Evolutionary conservation across 2,888 invertebrate genomes (phyloP).

Genomic region (Philereme transversata): DNA sequence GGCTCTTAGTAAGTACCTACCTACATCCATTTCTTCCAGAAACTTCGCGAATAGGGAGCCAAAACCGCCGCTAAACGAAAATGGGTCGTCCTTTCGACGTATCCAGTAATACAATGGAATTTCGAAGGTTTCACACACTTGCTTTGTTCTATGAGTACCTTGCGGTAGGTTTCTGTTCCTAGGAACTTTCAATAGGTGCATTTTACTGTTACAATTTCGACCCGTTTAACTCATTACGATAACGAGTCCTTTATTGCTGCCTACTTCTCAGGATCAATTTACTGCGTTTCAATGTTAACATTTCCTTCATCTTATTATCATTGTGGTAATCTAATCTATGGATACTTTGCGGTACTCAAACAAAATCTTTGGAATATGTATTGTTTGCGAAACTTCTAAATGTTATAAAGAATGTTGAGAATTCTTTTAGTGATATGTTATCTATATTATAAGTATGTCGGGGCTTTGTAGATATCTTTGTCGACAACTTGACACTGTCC

Average conservation of each 20-base stretch:
- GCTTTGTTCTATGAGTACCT: conserved; percentile 23
- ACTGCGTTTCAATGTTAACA: conserved; percentile 43
- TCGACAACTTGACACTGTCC: conserved; percentile 74
- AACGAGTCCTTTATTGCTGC: conserved; percentile 36
- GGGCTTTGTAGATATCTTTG: conserved; percentile 62
- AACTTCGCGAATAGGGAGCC: background rate
- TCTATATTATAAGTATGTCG: conserved; percentile 33
- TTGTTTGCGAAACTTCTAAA: conserved; percentile 27
- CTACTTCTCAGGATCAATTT: conserved; percentile 41
- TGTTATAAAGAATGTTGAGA: conserved; percentile 33
- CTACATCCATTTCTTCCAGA: background rate
- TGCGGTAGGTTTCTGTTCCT: conserved; percentile 27
- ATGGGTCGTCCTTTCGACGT: background rate
- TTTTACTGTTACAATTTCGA: conserved; percentile 38
- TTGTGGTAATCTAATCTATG: conserved; percentile 40
- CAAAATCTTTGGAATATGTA: conserved; percentile 35
- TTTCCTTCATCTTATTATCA: conserved; percentile 46
- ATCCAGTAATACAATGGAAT: conserved; percentile 16
- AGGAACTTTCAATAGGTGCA: conserved; percentile 18
- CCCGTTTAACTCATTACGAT: conserved; percentile 33
- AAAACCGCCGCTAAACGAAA: too few relatives aligned
- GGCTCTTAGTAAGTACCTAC: too few relatives aligned
- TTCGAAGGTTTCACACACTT: conserved; percentile 15
- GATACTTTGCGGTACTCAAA: conserved; percentile 49
- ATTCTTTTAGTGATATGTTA: conserved; percentile 31